Conservation (phyloP, 2,797 vertebrate species). For the Megalops cyprinoides region DNA sequence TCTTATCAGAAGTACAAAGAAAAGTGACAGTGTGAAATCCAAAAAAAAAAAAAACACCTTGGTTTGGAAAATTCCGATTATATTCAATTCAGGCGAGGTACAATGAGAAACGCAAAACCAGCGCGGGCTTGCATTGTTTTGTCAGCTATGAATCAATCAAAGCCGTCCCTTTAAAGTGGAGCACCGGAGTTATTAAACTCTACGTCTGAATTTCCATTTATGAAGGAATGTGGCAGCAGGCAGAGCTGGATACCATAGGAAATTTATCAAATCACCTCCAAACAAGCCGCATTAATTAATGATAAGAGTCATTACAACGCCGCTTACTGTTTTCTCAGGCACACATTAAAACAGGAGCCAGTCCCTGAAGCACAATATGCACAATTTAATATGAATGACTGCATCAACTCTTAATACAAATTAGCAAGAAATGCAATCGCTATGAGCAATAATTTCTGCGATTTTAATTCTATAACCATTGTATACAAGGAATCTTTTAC, state of each 20-base stretch:
- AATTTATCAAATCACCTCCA: slow-evolving; percentile 73
- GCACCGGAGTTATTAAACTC: slow-evolving; percentile 70
- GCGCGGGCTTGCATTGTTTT: slow-evolving; percentile 68
- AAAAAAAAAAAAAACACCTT: too few species aligned
- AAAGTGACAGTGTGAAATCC: slow-evolving; percentile 54
- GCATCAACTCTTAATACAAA: slow-evolving; percentile 68
- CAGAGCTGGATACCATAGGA: slow-evolving; percentile 72
- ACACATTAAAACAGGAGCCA: slow-evolving; percentile 17
- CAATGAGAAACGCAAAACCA: slow-evolving; percentile 70
- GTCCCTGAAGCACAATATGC: slow-evolving; percentile 21
- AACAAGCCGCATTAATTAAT: slow-evolving; percentile 76
- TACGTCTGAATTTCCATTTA: slow-evolving; percentile 62
- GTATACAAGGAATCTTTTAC: slow-evolving; percentile 56
- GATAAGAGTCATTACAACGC: slow-evolving; percentile 71
- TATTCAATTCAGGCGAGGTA: slow-evolving; percentile 68
- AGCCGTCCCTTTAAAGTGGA: slow-evolving; percentile 67
- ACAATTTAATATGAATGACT: slow-evolving; percentile 31
- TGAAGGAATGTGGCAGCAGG: slow-evolving; percentile 57
- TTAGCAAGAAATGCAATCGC: slow-evolving; percentile 64
- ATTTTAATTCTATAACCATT: slow-evolving; percentile 47
- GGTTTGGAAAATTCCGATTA: slow-evolving; percentile 60
- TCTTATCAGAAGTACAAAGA: slow-evolving; percentile 68
- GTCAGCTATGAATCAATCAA: slow-evolving; percentile 76
- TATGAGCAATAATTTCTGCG: slow-evolving; percentile 62
- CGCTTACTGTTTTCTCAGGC: slow-evolving; percentile 60